Percentiles rank a stretch among this genome's conserved stretches.
Evolutionary conservation across 2,888 invertebrate species (phyloP).

Genomic region (Drosophila infuscata): DNA sequence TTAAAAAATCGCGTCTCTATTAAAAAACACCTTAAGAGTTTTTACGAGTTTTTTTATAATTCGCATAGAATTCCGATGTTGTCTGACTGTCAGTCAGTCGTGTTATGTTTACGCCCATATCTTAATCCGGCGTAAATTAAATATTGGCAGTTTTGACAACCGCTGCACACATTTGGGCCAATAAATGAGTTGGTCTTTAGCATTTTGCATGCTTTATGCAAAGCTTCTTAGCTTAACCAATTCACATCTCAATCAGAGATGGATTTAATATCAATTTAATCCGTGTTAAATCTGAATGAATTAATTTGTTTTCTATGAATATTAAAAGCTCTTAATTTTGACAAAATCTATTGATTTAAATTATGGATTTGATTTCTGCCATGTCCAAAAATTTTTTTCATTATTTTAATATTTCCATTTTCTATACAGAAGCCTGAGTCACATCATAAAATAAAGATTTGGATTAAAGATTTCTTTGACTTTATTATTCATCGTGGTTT

Average conservation of each 20-base stretch:
- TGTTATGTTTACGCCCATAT: conserved; percentile 44
- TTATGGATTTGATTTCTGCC: neutral
- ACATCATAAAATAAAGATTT: neutral
- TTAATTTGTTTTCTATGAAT: neutral
- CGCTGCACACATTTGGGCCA: conserved; percentile 58
- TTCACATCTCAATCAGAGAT: conserved; percentile 21
- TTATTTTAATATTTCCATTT: neutral
- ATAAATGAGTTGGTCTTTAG: conserved; percentile 67
- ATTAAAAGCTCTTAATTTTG: neutral
- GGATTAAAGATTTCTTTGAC: neutral
- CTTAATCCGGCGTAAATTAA: conserved; percentile 16
- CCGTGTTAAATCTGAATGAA: neutral
- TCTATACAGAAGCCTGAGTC: neutral
- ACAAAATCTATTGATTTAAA: neutral
- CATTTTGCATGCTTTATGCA: conserved; percentile 57
- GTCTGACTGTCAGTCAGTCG: conserved; percentile 34
- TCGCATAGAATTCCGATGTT: conserved; percentile 19
- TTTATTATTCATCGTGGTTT: neutral
- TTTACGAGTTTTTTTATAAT: conserved; percentile 25
- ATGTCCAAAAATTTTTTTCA: neutral
- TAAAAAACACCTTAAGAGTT: conserved; percentile 54
- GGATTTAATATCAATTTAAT: conserved; percentile 13
- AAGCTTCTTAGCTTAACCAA: conserved; percentile 39
- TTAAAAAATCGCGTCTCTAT: conserved; percentile 52
- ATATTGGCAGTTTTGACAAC: conserved; percentile 50